These are phyloP conservation scores for Ptychochromis oligacanthus DNA, from an alignment of 2,113 vertebrate species.

Conservation along the genomic window DNA sequence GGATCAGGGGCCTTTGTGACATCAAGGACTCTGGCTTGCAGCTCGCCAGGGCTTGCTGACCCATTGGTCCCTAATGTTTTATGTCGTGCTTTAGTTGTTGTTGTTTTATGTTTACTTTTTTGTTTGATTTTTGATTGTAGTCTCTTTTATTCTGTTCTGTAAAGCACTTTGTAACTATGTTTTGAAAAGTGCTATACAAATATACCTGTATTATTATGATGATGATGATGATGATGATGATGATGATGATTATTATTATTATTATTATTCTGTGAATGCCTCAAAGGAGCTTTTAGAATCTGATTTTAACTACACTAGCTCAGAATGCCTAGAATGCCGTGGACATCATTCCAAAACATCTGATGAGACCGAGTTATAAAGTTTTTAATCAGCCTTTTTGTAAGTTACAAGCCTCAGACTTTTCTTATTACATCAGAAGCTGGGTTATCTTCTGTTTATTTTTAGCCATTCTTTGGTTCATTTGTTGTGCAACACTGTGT, in stretches of 20 bases:
- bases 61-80: neutral
- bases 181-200: too few species aligned
- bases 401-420: neutral
- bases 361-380: neutral
- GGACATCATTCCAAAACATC: neutral
- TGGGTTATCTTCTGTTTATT: constrained; percentile 28
- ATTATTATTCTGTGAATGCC: neutral
- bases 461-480: constrained; percentile 24
- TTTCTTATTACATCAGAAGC: neutral
- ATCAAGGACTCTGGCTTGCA: neutral
- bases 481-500: constrained; percentile 45
- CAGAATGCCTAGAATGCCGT: neutral
- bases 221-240: too few species aligned
- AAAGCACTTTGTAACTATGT: too few species aligned
- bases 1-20: neutral
- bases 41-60: neutral
- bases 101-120: neutral
- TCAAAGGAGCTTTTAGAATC: neutral
- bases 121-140: neutral
- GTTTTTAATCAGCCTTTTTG: neutral
- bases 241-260: too few species aligned
- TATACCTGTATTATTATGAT: neutral
- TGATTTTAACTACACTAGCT: neutral
- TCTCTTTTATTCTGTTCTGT: too few species aligned
- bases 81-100: neutral